Evolutionary conservation across 1,140 invertebrate species (phyloP), one percentile per base, ranked within the genome.

Genomic region (Halotydeus destructor): DNA sequence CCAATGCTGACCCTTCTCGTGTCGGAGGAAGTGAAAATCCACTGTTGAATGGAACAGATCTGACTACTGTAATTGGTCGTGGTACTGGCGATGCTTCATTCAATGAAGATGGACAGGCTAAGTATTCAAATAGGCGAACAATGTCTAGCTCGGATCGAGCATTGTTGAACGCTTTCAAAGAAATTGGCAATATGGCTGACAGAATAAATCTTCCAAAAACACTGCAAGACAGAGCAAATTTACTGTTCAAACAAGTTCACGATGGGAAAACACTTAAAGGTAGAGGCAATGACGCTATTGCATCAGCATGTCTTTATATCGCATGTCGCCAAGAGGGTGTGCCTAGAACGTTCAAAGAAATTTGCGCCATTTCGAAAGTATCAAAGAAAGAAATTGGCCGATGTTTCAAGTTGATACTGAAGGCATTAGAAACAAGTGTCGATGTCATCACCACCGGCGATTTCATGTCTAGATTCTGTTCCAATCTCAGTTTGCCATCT

Each of bases 361-460:
- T 54, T 11, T 52, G 52, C 44, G 51, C 50, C 21, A 39, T 53
- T 21, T 52, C 45, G 3, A 52, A 54, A 32, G 51, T 98, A 34
- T 93, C 89, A 50, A 98, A 98, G 61, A 97, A 97, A 57, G 94
- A 99, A 66, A 99, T 99, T 52, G 94, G 94, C 2, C 63, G 91
- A 50, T 89, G 85, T 55, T 96, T 94, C 55, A 94, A 93, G 55
- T 54, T 93, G 23, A 96, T 96, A 52, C 57, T 91, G 3, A 82
- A 81, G 0, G 61, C 96, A 3, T 76, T 84, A 54, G 68, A 72
- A 50, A 98, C 93, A 1, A 94, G 79, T 46, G 88, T 98, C 0
- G 89, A 98, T 57, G 70, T 96, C 9, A 97, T 98, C 37, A 97
- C 89, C 0, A 97, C 89, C 2, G 88, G 81, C 5, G 94, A 98